Conservation (phyloP, 2,113 vertebrate genomes). For the Gnathonemus echidnorhynchus region DNA sequence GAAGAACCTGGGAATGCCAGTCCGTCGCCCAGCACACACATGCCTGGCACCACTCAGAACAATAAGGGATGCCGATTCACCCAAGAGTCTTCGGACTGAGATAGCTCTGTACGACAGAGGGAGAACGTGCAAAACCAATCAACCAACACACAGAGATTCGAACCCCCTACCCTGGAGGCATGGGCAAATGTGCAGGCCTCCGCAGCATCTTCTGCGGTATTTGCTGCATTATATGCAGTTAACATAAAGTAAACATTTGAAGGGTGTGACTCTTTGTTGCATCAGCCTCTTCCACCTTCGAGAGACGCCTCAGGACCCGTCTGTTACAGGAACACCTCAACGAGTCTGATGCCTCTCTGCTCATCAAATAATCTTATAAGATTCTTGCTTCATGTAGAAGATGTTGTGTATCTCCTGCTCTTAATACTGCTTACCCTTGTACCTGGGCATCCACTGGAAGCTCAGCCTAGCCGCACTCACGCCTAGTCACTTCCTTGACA, state of each 20-base stretch:
- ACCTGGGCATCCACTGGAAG: background rate
- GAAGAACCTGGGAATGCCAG: background rate
- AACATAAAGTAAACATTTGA: background rate
- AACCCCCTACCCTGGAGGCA: background rate
- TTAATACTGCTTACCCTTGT: background rate
- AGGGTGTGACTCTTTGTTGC: background rate
- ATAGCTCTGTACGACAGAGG: background rate
- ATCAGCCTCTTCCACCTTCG: background rate
- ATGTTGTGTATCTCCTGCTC: background rate
- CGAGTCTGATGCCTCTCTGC: background rate
- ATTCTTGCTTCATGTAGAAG: background rate
- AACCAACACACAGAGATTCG: background rate
- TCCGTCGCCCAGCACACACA: background rate
- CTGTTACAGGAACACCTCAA: background rate
- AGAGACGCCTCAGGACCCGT: background rate
- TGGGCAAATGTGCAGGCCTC: background rate
- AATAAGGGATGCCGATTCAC: background rate
- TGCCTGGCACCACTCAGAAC: background rate
- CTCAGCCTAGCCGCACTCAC: background rate
- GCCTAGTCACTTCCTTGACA: background rate
- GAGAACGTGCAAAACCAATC: background rate
- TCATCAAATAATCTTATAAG: background rate
- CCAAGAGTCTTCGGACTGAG: background rate
- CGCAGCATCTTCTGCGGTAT: background rate
- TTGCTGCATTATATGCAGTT: background rate